These are phyloP conservation scores for Siphamia tubifer DNA, from an alignment of 2,113 vertebrate species.

Conservation along the genomic window DNA sequence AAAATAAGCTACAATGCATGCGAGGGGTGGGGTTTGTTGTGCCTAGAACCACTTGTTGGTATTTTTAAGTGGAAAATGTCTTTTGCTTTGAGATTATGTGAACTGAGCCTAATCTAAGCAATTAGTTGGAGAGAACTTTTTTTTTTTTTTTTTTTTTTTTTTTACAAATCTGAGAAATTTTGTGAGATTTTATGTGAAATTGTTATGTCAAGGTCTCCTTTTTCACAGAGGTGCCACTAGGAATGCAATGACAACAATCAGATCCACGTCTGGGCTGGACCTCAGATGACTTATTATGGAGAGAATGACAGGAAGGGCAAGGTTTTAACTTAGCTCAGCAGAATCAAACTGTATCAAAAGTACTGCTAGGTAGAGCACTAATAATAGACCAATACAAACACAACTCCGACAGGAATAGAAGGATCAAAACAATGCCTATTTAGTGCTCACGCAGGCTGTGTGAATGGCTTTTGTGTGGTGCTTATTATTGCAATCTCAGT, in stretches of 20 bases:
- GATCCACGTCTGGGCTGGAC: constrained; percentile 31
- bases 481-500: constrained; percentile 73
- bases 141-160: no score
- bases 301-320: constrained; percentile 77
- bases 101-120: no score
- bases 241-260: constrained; percentile 28
- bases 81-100: no score
- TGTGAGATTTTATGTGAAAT: no score
- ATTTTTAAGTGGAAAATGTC: no score
- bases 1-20: no score
- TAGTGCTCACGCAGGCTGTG: constrained; percentile 59
- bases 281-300: constrained; percentile 43
- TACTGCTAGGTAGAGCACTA: constrained; percentile 46
- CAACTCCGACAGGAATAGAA: constrained; percentile 67
- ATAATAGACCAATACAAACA: constrained; percentile 73
- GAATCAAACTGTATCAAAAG: constrained; percentile 66
- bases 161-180: no score
- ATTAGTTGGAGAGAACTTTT: no score
- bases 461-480: constrained; percentile 72
- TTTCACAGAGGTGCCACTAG: constrained; percentile 23
- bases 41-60: no score
- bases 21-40: no score
- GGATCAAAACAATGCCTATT: constrained; percentile 75
- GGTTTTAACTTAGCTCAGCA: constrained; percentile 58
- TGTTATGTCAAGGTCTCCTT: not conserved